Evolutionary conservation across 2,888 invertebrate genomes (phyloP), one percentile per base, ranked within the genome.

Genomic region (Protonemura montana): DNA sequence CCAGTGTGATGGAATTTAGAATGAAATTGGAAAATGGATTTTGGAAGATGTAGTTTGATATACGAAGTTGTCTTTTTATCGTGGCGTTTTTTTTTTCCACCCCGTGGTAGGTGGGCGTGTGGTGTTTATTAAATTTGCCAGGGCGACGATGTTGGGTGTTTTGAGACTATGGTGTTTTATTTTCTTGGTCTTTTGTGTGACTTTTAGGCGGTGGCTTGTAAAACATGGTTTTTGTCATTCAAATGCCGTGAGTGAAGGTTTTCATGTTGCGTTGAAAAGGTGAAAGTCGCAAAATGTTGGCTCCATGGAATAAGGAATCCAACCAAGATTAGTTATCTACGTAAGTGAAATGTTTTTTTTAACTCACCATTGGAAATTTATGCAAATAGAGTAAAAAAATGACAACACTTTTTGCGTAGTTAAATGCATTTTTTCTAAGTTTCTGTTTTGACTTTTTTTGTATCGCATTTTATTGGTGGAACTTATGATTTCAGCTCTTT

Each of bases 11-110:
- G 59, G 59, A 59, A 59, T 59, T 59, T 59, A 59, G 21, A 59
- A 59, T 59, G 59, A 59, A 59, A 59, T 59, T 59, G 59, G 59
- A 59, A 59, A 59, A 59, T 59, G 59, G 59, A 59, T 59, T 21
- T 21, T 10, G 21, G 59, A 59, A 59, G 59, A 59, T 59, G 59
- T 59, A 59, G 59, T 59, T 59, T 59, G 59, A 59, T 59, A 10
- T 59, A 59, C 59, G 59, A 59, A 59, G 59, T 59, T 59, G 7
- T 10, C 59, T 21, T 59, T 59, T 59, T 59, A 59, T 59, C 59
- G 16, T 21, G 59, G 3, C 59, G 3, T 3, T 21, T 10, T 21
- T 21, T 59, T 59, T 3, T 10, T 13, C 16, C 59, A 21, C 16
- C 13, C 16, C 16, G 59, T 59, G 13, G 59, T 1, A 16, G 59